A percentile compares a stretch with the other conserved stretches of the same genome.
These are phyloP conservation scores for Neofelis nebulosa DNA, from an alignment of 2,113 vertebrate genomes.

Conservation along the genomic window DNA sequence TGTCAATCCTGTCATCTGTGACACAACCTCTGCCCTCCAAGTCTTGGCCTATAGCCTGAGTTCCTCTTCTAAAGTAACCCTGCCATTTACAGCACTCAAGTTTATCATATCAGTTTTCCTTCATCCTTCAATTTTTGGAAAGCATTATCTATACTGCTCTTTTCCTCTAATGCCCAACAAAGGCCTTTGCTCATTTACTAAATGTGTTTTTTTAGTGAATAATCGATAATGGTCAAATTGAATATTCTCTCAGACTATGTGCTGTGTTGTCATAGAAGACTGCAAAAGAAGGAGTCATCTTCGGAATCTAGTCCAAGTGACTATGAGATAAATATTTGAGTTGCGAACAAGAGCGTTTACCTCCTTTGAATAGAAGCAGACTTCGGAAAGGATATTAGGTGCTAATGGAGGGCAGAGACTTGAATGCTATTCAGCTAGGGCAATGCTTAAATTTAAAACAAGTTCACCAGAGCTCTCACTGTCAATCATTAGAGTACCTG, in stretches of 20 bases:
- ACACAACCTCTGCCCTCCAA: background rate
- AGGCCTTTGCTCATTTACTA: background rate
- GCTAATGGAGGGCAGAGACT: background rate
- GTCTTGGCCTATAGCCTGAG: background rate
- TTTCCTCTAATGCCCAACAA: background rate
- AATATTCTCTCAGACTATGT: background rate
- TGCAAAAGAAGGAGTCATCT: background rate
- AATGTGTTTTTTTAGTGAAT: background rate
- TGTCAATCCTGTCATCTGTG: background rate
- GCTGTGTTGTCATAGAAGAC: background rate
- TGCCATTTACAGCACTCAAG: background rate
- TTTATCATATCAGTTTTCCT: background rate
- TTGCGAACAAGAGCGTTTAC: background rate
- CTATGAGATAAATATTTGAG: background rate
- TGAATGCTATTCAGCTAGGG: background rate
- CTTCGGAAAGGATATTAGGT: background rate
- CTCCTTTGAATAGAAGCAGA: background rate
- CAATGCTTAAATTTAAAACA: background rate
- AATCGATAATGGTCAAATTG: background rate
- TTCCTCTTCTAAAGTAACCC: background rate
- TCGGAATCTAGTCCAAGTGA: background rate
- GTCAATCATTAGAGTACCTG: background rate
- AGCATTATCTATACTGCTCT: background rate
- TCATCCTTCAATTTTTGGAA: background rate
- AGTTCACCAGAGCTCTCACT: background rate